Percentiles rank a stretch among this genome's conserved stretches.
Evolutionary conservation across 2,113 vertebrate genomes (phyloP).

Genomic region (Nycticorax nycticorax): DNA sequence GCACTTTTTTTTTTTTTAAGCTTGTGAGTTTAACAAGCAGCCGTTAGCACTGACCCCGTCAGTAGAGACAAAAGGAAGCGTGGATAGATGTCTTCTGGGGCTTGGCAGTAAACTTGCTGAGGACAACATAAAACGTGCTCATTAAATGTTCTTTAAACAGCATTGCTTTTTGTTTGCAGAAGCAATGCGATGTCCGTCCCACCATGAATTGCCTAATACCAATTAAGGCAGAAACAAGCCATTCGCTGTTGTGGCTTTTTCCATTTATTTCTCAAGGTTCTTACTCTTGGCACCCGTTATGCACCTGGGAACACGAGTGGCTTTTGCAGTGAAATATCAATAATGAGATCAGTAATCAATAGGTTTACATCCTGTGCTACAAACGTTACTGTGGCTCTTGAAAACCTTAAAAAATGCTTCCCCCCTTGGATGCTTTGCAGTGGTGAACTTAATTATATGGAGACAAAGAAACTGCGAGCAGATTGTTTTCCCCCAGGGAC

Average conservation of each 20-base stretch:
- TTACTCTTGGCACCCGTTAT: not conserved
- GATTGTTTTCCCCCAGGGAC: conserved; percentile 18
- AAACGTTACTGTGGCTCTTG: not conserved
- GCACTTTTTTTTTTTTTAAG: not conserved
- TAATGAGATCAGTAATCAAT: not conserved
- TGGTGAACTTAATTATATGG: conserved; percentile 36
- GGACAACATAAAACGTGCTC: not conserved
- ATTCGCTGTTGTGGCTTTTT: conserved; percentile 10
- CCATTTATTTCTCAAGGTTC: not conserved
- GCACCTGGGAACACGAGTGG: not conserved
- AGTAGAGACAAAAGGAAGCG: conserved; percentile 27
- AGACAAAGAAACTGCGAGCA: conserved; percentile 41
- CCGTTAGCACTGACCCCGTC: not conserved
- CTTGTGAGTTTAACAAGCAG: not conserved
- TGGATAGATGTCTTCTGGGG: conserved; percentile 28
- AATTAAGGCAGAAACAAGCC: conserved; percentile 30
- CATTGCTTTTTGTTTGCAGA: conserved; percentile 54
- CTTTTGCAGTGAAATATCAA: not conserved
- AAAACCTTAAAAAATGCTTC: not conserved
- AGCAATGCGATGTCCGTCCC: conserved; percentile 21
- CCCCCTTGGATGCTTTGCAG: not conserved
- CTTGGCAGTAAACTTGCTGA: conserved; percentile 41
- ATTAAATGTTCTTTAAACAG: conserved; percentile 21
- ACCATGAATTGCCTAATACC: conserved; percentile 52
- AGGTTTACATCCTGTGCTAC: not conserved